Evolutionary conservation across 1,140 invertebrate species (phyloP).

Genomic region (Drosophila navojoa): DNA sequence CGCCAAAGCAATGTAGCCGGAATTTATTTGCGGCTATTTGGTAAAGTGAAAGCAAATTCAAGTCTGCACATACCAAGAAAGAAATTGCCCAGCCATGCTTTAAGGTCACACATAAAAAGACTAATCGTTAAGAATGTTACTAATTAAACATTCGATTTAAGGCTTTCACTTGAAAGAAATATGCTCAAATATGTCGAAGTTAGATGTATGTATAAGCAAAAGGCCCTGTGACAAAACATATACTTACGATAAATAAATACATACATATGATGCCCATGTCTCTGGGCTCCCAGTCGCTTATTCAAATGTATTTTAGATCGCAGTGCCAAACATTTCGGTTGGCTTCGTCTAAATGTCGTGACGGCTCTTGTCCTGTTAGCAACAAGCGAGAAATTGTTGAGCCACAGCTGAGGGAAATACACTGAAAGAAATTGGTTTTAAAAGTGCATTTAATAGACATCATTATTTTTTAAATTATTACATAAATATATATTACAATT

Average conservation of each 20-base stretch:
- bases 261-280: neutral
- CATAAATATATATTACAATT: too few relatives aligned
- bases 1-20: slow-evolving; percentile 46
- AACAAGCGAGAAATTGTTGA: slow-evolving; percentile 61
- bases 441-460: neutral
- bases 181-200: slow-evolving; percentile 2
- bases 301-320: slow-evolving; percentile 49
- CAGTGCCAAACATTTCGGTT: slow-evolving; percentile 46
- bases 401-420: slow-evolving; percentile 26
- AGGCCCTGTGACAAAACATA: neutral
- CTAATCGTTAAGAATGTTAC: slow-evolving; percentile 4
- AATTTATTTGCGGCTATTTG: slow-evolving; percentile 66
- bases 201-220: slow-evolving; percentile 1
- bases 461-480: neutral
- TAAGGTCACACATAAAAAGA: slow-evolving; percentile 7
- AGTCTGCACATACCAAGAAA: slow-evolving; percentile 23
- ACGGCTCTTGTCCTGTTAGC: slow-evolving; percentile 44
- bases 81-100: slow-evolving; percentile 21
- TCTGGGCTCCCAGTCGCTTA: slow-evolving; percentile 5
- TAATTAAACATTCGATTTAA: slow-evolving; percentile 37
- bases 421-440: slow-evolving; percentile 16
- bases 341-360: slow-evolving; percentile 41
- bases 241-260: neutral
- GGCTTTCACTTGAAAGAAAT: slow-evolving; percentile 9
- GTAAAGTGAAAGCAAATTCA: slow-evolving; percentile 54